Evolutionary conservation across 2,113 vertebrate species (phyloP).

Genomic region (Aspidoscelis tigris): DNA sequence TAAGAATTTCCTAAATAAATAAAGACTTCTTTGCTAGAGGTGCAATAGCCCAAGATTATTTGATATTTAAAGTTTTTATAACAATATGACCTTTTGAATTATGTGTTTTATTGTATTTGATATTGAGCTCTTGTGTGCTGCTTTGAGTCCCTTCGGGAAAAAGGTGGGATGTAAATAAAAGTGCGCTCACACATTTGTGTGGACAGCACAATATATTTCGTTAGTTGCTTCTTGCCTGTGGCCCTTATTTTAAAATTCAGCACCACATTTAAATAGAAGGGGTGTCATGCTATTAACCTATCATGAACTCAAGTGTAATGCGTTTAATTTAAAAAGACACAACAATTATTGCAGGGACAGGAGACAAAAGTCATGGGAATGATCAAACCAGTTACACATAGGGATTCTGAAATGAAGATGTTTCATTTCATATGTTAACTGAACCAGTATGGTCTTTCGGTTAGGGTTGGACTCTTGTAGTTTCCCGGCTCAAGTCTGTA

Average conservation of each 20-base stretch:
- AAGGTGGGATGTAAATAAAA: too few species aligned
- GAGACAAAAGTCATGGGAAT: background rate
- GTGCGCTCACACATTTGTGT: too few species aligned
- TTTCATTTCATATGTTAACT: background rate
- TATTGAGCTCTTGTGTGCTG: too few species aligned
- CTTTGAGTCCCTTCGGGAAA: too few species aligned
- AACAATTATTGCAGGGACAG: background rate
- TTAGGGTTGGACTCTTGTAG: too few species aligned
- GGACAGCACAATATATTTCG: background rate
- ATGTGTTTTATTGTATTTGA: too few species aligned
- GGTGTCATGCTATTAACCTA: background rate
- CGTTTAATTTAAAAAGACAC: too few species aligned
- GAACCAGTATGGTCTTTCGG: too few species aligned
- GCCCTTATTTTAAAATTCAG: background rate
- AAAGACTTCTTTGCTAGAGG: background rate
- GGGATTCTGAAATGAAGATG: background rate
- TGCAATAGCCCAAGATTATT: background rate
- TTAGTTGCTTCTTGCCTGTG: background rate
- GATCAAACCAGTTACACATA: background rate
- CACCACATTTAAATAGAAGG: background rate
- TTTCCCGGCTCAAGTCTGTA: too few species aligned
- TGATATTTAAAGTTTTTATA: background rate
- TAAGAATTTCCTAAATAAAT: too few species aligned
- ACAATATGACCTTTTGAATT: too few species aligned
- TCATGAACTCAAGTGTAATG: background rate